phyloP scores from a whole-genome alignment of 2,888 invertebrate species.

The Dilophus febrilis region DNA sequence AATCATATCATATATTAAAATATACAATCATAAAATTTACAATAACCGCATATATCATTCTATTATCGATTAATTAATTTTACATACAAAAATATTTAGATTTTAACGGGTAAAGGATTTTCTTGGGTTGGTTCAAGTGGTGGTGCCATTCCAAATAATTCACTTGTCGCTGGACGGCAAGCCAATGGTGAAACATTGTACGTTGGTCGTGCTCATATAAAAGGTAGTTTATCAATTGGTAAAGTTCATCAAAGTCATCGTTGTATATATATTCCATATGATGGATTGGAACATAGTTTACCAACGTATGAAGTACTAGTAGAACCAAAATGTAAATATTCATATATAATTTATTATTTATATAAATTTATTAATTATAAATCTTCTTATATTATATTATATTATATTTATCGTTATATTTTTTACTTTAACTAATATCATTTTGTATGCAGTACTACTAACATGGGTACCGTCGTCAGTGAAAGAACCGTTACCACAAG shows the following conservation, averaged over 20 bases:
- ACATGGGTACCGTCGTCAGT: not conserved
- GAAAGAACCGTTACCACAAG: slow-evolving; percentile 15
- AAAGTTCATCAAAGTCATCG: slow-evolving; percentile 30
- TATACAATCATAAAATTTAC: slow-evolving; percentile 28
- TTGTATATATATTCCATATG: slow-evolving; percentile 29
- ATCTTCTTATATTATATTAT: no score
- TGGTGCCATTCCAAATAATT: slow-evolving; percentile 29
- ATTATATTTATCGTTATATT: no score
- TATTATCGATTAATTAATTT: no score
- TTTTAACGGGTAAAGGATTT: not conserved
- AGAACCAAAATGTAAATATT: no score
- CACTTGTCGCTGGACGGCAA: slow-evolving; percentile 32
- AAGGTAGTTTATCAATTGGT: slow-evolving; percentile 31
- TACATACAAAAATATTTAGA: no score
- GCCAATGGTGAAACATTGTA: slow-evolving; percentile 29
- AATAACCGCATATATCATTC: no score
- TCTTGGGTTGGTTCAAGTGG: slow-evolving; percentile 26
- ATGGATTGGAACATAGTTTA: slow-evolving; percentile 32
- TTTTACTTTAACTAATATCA: no score
- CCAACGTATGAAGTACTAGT: slow-evolving; percentile 32
- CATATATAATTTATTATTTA: no score
- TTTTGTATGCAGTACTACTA: no score
- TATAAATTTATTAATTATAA: no score
- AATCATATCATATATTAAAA: slow-evolving; percentile 30
- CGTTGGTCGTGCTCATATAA: slow-evolving; percentile 30